These are phyloP conservation scores for Cerastis rubricosa DNA, from an alignment of 2,888 invertebrate species.

Conservation along the genomic window DNA sequence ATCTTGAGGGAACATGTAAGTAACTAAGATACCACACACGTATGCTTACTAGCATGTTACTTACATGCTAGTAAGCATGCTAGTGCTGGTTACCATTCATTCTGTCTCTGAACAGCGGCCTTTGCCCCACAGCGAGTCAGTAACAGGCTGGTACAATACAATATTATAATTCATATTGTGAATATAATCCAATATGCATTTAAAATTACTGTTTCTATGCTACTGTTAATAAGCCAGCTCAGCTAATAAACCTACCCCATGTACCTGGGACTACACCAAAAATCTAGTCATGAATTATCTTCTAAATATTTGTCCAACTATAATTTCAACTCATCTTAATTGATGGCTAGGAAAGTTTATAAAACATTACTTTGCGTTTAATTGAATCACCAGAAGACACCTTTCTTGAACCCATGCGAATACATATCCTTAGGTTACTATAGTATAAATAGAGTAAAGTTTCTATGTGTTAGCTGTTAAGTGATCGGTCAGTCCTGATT, in stretches of 20 bases:
- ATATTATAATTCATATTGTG: not conserved
- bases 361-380: not conserved
- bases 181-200: not conserved
- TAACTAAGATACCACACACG: not conserved
- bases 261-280: not conserved
- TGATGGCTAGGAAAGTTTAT: not conserved
- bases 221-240: not conserved
- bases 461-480: not conserved
- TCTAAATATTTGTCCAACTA: not conserved
- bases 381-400: not conserved
- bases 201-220: not conserved
- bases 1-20: not conserved
- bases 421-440: not conserved
- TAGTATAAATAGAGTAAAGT: not conserved
- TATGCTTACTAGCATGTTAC: too few relatives aligned
- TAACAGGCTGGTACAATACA: not conserved
- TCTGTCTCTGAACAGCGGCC: not conserved
- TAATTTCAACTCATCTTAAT: not conserved
- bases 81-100: not conserved
- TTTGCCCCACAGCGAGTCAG: not conserved
- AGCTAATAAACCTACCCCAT: not conserved
- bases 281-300: not conserved
- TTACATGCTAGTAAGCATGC: too few relatives aligned
- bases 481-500: constrained; percentile 16
- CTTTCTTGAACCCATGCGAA: not conserved